phyloP scores from a whole-genome alignment of 2,888 invertebrate species.

The Piscicola geometra region DNA sequence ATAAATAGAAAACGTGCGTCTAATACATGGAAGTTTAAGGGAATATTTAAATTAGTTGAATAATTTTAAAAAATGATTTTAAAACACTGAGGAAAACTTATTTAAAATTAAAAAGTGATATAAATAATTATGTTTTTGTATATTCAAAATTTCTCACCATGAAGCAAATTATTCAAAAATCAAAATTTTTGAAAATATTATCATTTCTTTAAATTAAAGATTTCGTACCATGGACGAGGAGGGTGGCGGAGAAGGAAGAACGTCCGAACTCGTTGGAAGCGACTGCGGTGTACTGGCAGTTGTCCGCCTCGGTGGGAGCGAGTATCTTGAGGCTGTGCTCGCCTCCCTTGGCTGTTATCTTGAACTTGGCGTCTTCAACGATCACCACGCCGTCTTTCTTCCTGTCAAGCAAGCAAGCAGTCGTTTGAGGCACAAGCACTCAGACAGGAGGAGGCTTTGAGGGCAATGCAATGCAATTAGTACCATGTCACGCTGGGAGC shows the following conservation, averaged over 20 bases:
- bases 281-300: conserved; percentile 14
- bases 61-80: too few species aligned
- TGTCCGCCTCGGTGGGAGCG: conserved; percentile 11
- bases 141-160: conserved; percentile 2
- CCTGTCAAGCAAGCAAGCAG: not conserved
- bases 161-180: too few species aligned
- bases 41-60: too few species aligned
- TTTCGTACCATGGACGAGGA: conserved; percentile 16
- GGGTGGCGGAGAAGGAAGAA: conserved; percentile 16
- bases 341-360: not conserved
- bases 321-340: not conserved
- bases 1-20: too few species aligned
- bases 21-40: too few species aligned
- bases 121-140: too few species aligned
- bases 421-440: not conserved
- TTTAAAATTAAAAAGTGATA: too few species aligned
- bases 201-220: too few species aligned
- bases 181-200: too few species aligned
- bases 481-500: conserved; percentile 9
- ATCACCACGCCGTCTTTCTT: conserved; percentile 4
- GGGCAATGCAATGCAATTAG: not conserved
- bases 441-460: not conserved
- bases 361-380: not conserved
- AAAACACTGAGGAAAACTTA: too few species aligned
- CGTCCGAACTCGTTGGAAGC: conserved; percentile 19